Percentiles rank a stretch among this genome's conserved stretches.
Conservation (phyloP, 2,113 vertebrate species). For the Paedocypris sp. region DNA sequence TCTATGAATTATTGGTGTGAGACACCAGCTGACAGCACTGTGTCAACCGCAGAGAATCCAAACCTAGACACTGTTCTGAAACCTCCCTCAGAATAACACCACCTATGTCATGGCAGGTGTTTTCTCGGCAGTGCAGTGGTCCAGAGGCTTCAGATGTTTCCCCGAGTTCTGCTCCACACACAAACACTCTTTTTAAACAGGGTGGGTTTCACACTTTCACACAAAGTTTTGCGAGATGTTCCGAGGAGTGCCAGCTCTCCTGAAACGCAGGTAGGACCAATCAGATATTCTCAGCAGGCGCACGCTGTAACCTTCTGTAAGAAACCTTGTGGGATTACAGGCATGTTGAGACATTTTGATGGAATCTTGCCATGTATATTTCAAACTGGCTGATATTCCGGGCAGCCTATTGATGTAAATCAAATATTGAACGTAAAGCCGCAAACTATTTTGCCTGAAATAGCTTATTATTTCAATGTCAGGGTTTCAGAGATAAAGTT, state of each 20-base stretch:
- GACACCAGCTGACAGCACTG: slow-evolving; percentile 24
- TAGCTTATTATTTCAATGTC: no score
- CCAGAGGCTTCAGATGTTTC: neutral
- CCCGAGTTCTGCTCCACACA: neutral
- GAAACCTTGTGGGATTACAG: neutral
- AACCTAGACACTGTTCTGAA: slow-evolving; percentile 21
- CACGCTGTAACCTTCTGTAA: neutral
- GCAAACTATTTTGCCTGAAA: no score
- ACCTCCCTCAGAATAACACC: slow-evolving; percentile 14
- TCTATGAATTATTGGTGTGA: slow-evolving; percentile 40
- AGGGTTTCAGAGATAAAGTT: no score
- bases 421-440: no score
- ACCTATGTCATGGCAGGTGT: slow-evolving; percentile 12
- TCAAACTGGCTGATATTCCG: no score
- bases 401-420: no score
- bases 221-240: neutral
- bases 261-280: neutral
- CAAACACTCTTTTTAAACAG: neutral
- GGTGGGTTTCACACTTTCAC: neutral
- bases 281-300: neutral
- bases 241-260: neutral
- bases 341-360: neutral
- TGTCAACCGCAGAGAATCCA: slow-evolving; percentile 24
- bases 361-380: neutral
- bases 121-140: neutral